Evolutionary conservation across 2,888 invertebrate genomes (phyloP).

Genomic region (Apotomis capreana): DNA sequence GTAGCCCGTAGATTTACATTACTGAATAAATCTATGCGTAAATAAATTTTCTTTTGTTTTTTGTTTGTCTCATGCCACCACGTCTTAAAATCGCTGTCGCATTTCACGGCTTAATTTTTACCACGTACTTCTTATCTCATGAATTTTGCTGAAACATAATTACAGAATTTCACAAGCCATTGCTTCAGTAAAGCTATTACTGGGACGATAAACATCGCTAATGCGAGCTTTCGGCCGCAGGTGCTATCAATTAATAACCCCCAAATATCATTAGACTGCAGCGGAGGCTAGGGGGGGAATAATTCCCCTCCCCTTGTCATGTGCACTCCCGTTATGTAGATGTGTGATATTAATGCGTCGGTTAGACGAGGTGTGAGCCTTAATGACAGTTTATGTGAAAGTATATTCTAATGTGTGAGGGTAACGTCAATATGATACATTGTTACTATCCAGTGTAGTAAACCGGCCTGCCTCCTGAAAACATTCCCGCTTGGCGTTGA

Average conservation of each 20-base stretch:
- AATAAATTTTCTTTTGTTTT: too few relatives aligned
- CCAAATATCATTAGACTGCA: conserved; percentile 54
- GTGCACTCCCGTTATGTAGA: conserved; percentile 53
- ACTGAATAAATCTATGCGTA: too few relatives aligned
- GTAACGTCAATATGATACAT: neutral
- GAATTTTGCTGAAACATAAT: conserved; percentile 45
- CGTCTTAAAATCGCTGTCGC: too few relatives aligned
- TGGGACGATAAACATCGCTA: conserved; percentile 73
- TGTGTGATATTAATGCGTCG: conserved; percentile 36
- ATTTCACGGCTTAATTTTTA: too few relatives aligned
- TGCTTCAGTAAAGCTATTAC: conserved; percentile 72
- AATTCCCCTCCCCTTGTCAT: conserved; percentile 45
- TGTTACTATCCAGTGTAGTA: too few relatives aligned
- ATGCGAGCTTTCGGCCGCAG: conserved; percentile 76
- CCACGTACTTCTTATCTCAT: conserved; percentile 9
- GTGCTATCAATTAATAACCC: conserved; percentile 72
- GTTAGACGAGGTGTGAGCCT: conserved; percentile 16
- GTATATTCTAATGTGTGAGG: conserved; percentile 10
- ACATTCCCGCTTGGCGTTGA: too few relatives aligned
- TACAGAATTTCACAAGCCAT: conserved; percentile 63
- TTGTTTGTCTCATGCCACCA: too few relatives aligned
- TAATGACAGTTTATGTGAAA: conserved; percentile 7
- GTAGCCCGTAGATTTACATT: too few relatives aligned
- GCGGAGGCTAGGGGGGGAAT: conserved; percentile 43
- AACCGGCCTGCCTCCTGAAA: too few relatives aligned